These are phyloP conservation scores for Lasioglossum malachurum DNA, from an alignment of 2,888 invertebrate genomes.

Conservation along the genomic window DNA sequence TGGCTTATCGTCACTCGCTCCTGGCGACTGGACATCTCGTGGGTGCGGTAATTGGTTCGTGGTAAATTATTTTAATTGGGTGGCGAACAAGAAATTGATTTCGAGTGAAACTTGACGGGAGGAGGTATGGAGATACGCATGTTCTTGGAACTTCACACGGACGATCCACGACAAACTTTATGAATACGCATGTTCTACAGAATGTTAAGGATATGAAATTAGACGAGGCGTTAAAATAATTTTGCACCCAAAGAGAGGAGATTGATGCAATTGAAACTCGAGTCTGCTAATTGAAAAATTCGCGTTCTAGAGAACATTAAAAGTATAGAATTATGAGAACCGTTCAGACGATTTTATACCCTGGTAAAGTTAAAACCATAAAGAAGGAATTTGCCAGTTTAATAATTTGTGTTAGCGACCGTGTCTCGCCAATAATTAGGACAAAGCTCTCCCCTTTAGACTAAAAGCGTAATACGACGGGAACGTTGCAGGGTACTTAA, in stretches of 20 bases:
- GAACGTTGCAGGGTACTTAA: neutral
- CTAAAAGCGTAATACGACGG: neutral
- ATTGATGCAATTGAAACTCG: neutral
- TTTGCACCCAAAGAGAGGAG: neutral
- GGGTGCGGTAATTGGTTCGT: constrained; percentile 45
- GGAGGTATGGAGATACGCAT: neutral
- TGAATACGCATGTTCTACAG: neutral
- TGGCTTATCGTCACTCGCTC: constrained; percentile 46
- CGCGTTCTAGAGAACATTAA: neutral
- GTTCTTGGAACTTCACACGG: neutral
- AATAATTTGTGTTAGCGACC: neutral
- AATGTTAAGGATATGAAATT: neutral
- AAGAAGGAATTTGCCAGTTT: neutral
- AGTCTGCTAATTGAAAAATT: neutral
- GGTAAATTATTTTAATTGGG: constrained; percentile 57
- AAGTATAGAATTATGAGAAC: neutral
- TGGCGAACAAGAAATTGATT: constrained; percentile 35
- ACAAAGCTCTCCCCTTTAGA: neutral
- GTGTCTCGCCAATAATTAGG: neutral
- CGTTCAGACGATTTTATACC: neutral
- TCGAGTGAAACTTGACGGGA: constrained; percentile 15
- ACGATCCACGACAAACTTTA: neutral
- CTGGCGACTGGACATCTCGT: constrained; percentile 31
- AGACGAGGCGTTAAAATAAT: neutral
- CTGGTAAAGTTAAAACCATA: neutral